Evolutionary conservation across 1,140 invertebrate species (phyloP), one percentile per base, ranked within the genome.

Genomic region (Eciton burchellii): DNA sequence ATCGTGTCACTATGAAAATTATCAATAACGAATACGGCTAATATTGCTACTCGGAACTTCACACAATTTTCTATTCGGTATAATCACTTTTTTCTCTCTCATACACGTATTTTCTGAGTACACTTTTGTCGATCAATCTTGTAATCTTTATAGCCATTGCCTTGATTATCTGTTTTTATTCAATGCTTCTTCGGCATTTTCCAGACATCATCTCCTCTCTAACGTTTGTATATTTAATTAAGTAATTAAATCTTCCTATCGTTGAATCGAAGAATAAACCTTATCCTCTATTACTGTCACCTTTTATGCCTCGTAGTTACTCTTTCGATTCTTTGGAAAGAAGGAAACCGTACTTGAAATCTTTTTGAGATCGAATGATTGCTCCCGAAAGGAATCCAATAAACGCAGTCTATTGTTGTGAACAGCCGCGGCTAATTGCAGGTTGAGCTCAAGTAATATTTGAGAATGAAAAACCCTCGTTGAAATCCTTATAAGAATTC

Each of bases 361-460:
- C 85, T 88, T 87, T 87, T 62, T 47, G 76, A 81, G 82, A 54
- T 11, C 47, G 59, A 87, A 82, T 73, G 82, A 84, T 87, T 77
- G 77, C 72, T 35, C 66, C n/a, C 52, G 59, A 79, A 45, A 82
- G 82, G 85, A 85, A 88, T 88, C 85, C 87, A 88, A 88, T 88
- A 88, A 88, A 87, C 73, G 87, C 85, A 88, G 71, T 73, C 85
- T 57, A 83, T 88, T 87, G 87, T 85, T 82, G 54, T 56, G 49
- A 59, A n/a, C 0, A 72, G 57, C 54, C 65, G 54, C 65, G 66
- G 77, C 85, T 88, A 88, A 88, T 88, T 87, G 87, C 87, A 19
- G 82, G 26, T 79, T 70, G 70, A 68, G 49, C 4, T 63, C 35
- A 70, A 43, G 74, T 79, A 79, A 79, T 79, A 79, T 79, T 79